Percentiles rank a stretch among this genome's conserved stretches.
Conservation (phyloP, 2,888 invertebrate species). For the Epsilonema sp. region DNA sequence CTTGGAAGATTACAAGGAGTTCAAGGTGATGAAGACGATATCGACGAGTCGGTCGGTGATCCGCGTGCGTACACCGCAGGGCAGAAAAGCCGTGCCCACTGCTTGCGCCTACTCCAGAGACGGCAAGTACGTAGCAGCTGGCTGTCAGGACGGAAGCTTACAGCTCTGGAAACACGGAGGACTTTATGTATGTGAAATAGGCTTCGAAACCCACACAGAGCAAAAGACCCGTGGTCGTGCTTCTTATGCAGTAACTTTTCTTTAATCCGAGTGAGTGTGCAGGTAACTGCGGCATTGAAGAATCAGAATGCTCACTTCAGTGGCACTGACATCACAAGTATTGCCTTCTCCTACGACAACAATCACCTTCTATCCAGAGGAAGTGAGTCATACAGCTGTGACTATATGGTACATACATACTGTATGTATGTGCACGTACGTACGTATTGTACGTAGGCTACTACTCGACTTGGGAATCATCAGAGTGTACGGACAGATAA, state of each 20-base stretch:
- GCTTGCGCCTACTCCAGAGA: constrained; percentile 63
- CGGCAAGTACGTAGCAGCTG: constrained; percentile 67
- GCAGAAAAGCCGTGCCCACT: constrained; percentile 62
- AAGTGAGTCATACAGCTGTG: constrained; percentile 35
- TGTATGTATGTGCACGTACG: too few relatives aligned
- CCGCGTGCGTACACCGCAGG: constrained; percentile 45
- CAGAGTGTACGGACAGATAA: too few relatives aligned
- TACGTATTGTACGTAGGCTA: too few relatives aligned
- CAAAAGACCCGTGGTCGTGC: too few relatives aligned
- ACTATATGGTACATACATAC: too few relatives aligned
- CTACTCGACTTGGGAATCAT: too few relatives aligned
- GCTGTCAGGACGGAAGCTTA: constrained; percentile 77
- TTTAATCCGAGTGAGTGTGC: constrained; percentile 1
- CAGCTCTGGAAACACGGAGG: constrained; percentile 93
- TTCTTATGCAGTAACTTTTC: not conserved
- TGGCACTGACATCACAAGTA: constrained; percentile 40
- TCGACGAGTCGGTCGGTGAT: constrained; percentile 42
- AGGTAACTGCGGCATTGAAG: constrained; percentile 56
- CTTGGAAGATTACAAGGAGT: constrained; percentile 45
- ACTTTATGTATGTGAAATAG: constrained; percentile 51
- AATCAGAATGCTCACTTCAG: constrained; percentile 42
- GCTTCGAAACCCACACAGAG: too few relatives aligned
- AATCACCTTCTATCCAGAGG: constrained; percentile 54
- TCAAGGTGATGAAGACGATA: constrained; percentile 23
- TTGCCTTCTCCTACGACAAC: constrained; percentile 71